Evolutionary conservation across 2,888 invertebrate species (phyloP), one percentile per base, ranked within the genome.

Genomic region (Xestia c-nigrum): DNA sequence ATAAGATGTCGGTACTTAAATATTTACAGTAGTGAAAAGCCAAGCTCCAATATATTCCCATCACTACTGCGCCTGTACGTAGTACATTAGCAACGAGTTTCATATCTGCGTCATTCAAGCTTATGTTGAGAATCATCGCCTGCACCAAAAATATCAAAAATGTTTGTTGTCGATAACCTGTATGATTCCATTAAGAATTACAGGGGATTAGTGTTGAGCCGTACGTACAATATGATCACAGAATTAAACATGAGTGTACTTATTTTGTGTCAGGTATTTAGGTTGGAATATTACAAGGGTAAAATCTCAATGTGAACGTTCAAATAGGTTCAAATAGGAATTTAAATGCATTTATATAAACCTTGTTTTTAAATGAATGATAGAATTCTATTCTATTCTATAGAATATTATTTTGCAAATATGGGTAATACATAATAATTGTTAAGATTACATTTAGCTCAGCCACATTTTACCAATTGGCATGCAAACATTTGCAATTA

Each of bases 181-280:
- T 92, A 90, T 95, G 94, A 95, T 95, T 94, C 94, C 91, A 96
- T 96, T 95, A 95, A 90, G 95, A 93, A 95, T 96, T 96, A 95
- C 89, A 88, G 85, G 72, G 90, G 93, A 95, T 95, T 94, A 94
- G 79, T 72, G 70, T 78, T 85, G 89, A 91, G 88, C 87, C 71
- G 47, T 76, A 80, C 72, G 76, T 83, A 90, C 88, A 91, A 89
- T 91, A 85, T 79, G 76, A 81, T 80, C 64, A 75, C 71, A 78
- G 84, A 88, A 85, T 85, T 81, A 76, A 74, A 74, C 73, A 31
- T 77, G 73, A 85, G 85, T 85, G 84, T 89, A 76, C 80, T 80
- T 76, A 75, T 73, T 64, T 64, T 57, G 14, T 12, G n/a, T n/a
- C 46, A 73, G 43, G 0, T 57, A 43, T 47, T 55, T 61, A 16